Percentiles rank a stretch among this genome's conserved stretches.
These are phyloP conservation scores for Lutjanus erythropterus DNA, from an alignment of 2,113 vertebrate genomes.

Conservation along the genomic window DNA sequence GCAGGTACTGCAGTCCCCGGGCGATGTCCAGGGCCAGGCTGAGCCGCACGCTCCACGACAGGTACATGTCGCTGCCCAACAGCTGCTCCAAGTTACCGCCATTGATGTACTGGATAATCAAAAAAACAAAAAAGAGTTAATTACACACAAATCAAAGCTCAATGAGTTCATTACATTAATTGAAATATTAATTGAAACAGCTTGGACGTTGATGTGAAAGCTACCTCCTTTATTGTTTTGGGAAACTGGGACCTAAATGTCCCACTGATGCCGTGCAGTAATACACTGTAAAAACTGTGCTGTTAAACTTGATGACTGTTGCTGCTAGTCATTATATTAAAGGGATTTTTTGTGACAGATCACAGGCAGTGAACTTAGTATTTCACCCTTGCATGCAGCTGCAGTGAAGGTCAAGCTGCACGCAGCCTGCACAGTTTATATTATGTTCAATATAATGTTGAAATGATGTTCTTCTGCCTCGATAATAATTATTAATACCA, in stretches of 20 bases:
- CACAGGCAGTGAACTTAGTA: no score
- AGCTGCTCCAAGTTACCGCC: conserved; percentile 98
- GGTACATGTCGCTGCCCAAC: conserved; percentile 89
- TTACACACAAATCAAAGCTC: background rate
- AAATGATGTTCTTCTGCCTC: no score
- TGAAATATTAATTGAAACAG: no score
- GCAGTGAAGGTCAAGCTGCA: no score
- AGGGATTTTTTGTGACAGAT: no score
- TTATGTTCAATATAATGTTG: no score
- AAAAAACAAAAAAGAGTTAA: background rate
- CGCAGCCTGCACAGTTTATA: no score
- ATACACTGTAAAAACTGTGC: background rate
- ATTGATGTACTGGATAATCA: conserved; percentile 91
- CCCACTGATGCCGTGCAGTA: background rate
- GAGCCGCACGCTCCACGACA: conserved; percentile 90
- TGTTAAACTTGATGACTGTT: background rate
- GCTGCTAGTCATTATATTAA: background rate
- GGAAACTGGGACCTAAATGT: background rate
- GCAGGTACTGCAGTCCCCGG: conserved; percentile 92
- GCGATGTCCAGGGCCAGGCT: conserved; percentile 93
- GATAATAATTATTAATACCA: no score
- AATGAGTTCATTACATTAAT: background rate
- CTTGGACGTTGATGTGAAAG: background rate
- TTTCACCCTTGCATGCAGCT: no score
- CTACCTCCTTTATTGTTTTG: conserved; percentile 2